Conservation (phyloP, 1,140 invertebrate genomes). For the Halictus rubicundus region DNA sequence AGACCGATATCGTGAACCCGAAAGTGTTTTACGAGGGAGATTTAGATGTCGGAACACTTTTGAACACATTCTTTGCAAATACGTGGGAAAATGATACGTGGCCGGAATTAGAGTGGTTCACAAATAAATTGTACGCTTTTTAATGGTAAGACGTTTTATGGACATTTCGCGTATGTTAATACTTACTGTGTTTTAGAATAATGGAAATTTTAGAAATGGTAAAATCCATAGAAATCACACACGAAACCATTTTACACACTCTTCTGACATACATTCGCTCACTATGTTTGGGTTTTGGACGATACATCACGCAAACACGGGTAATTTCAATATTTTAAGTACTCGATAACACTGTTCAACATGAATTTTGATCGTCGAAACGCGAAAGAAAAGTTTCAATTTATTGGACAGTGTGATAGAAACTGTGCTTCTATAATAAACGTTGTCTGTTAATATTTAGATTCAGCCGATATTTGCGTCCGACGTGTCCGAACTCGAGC, state of each 20-base stretch:
- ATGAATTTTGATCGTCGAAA: too few species aligned
- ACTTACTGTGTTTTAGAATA: conserved; percentile 65
- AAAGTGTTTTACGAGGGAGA: conserved; percentile 79
- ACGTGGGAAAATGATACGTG: conserved; percentile 78
- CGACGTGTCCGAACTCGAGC: conserved; percentile 69
- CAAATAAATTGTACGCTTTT: conserved; percentile 79
- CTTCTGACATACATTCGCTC: conserved; percentile 73
- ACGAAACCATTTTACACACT: conserved; percentile 71
- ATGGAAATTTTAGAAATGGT: conserved; percentile 74
- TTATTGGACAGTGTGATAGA: too few species aligned
- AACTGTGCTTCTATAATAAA: background rate
- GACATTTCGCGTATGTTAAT: background rate
- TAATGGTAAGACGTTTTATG: conserved; percentile 43
- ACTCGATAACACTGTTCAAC: background rate
- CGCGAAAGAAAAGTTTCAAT: too few species aligned
- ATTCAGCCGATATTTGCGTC: conserved; percentile 69
- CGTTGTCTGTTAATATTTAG: conserved; percentile 56
- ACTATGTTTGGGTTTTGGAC: conserved; percentile 73
- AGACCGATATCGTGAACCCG: conserved; percentile 80
- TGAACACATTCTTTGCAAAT: conserved; percentile 81
- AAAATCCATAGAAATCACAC: conserved; percentile 66
- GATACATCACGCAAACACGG: conserved; percentile 67
- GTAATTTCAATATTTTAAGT: conserved; percentile 54
- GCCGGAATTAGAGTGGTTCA: conserved; percentile 82
- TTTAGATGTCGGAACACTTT: conserved; percentile 77